Conservation (phyloP, 2,113 vertebrate species). For the Istiophorus platypterus region DNA sequence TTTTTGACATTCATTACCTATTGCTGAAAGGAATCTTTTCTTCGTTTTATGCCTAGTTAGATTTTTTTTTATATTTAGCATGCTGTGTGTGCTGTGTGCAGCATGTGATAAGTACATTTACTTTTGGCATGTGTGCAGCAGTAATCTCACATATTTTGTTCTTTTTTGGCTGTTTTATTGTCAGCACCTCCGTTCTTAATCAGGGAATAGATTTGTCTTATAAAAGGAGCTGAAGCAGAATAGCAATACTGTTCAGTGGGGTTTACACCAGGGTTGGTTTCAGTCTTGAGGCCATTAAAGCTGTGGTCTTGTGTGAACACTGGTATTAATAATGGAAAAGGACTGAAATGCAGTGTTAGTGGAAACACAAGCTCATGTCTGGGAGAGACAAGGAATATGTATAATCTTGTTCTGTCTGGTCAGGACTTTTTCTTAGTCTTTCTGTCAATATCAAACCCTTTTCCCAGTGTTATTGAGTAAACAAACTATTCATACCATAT, state of each 20-base stretch:
- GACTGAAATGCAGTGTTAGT: conserved; percentile 13
- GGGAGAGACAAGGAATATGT: background rate
- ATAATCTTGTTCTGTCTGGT: background rate
- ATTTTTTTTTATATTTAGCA: background rate
- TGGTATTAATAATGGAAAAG: conserved; percentile 46
- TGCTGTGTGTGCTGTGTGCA: background rate
- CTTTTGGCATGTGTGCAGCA: background rate
- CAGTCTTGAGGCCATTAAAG: conserved; percentile 32
- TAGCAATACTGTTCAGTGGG: conserved; percentile 29
- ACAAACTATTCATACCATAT: background rate
- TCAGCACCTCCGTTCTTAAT: background rate
- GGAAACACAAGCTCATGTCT: conserved; percentile 21
- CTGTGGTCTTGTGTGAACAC: conserved; percentile 36
- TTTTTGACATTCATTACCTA: conserved; percentile 4
- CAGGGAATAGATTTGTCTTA: conserved; percentile 7
- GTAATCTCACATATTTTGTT: background rate
- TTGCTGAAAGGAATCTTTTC: conserved; percentile 11
- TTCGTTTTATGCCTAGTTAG: conserved; percentile 12
- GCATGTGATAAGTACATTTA: background rate
- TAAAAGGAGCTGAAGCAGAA: conserved; percentile 27
- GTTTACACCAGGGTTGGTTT: conserved; percentile 19
- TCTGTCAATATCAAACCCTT: background rate
- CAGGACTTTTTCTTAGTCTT: background rate
- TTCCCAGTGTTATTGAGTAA: background rate
- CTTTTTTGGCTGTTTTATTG: conserved; percentile 13